Evolutionary conservation across 2,888 invertebrate species (phyloP), one percentile per base, ranked within the genome.

Genomic region (Caenorhabditis sp.): DNA sequence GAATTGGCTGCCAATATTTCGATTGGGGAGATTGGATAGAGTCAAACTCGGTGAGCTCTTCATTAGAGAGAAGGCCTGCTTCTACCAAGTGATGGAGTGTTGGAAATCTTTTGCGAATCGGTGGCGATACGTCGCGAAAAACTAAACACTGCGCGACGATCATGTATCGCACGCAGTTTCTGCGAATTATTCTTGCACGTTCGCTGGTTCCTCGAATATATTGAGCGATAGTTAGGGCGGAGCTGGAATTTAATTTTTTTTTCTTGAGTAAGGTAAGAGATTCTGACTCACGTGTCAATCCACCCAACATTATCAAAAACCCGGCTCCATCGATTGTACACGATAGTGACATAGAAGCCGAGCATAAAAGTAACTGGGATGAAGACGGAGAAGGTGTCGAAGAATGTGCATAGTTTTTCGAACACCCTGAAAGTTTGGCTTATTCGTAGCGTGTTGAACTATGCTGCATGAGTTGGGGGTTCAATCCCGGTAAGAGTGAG

Each of bases 311-410:
- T 85, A 54, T 77, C 79, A 62, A 85, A 83, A 27, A 83, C 79
- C 21, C 76, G 72, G 38, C 70, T 75, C 79, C 79, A 79, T 36
- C 79, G 61, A 23, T 71, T 73, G 56, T 81, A 85, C 10, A 85
- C 85, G n/a, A 81, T 80, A 5, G 83, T 80, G 1, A 85, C 85
- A 59, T 83, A 85, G 63, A 85, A 85, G 23, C 85, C 85, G 4
- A 85, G 77, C 82, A 84, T 82, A 61, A 84, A 84, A 21, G 82
- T 83, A 21, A 82, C 78, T 20, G 83, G 81, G 57, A 84, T 84
- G 59, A 82, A 85, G n/a, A 83, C 84, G 2, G 79, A 77, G 59
- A 82, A 85, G 1, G 79, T 80, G 70, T 85, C 76, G 70, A 84
- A 84, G 57, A 84, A 85, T 14, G 76, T 71, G 60, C 80, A 81